Evolutionary conservation across 2,888 invertebrate species (phyloP).

Genomic region (Osmoderma eremita): DNA sequence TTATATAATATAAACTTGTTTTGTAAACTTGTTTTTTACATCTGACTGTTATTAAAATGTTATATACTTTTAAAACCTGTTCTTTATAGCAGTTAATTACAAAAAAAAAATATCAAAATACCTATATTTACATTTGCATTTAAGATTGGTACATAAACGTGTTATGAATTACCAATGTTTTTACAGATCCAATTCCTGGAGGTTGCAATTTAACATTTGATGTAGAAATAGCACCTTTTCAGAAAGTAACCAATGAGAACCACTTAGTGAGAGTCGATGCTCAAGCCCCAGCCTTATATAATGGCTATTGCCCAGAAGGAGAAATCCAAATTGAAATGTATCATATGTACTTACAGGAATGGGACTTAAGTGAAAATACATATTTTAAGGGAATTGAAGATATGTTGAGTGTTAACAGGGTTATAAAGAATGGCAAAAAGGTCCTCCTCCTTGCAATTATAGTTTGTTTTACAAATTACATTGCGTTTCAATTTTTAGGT

Average conservation of each 20-base stretch:
- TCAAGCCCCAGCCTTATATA: conserved; percentile 64
- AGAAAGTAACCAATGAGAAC: conserved; percentile 62
- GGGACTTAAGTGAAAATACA: conserved; percentile 65
- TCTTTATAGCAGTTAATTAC: background rate
- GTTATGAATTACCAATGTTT: conserved; percentile 8
- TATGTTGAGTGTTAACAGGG: conserved; percentile 71
- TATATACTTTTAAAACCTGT: no score
- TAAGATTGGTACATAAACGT: background rate
- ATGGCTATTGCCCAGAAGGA: conserved; percentile 59
- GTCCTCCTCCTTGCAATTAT: conserved; percentile 61
- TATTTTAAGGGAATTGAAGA: conserved; percentile 71
- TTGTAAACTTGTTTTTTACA: no score
- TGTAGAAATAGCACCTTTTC: conserved; percentile 70
- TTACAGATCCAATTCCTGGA: conserved; percentile 79
- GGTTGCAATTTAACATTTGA: conserved; percentile 80
- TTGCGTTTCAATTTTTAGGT: conserved; percentile 21
- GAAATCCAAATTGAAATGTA: conserved; percentile 68
- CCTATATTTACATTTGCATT: no score
- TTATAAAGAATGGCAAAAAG: conserved; percentile 66
- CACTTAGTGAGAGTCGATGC: conserved; percentile 67
- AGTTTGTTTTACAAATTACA: background rate
- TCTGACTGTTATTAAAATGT: no score
- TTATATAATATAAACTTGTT: no score
- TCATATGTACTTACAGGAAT: conserved; percentile 71
- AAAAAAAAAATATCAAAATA: background rate